Percentiles rank a stretch among this genome's conserved stretches.
Conservation (phyloP, 2,113 vertebrate species). For the Potamarius usumacintae region DNA sequence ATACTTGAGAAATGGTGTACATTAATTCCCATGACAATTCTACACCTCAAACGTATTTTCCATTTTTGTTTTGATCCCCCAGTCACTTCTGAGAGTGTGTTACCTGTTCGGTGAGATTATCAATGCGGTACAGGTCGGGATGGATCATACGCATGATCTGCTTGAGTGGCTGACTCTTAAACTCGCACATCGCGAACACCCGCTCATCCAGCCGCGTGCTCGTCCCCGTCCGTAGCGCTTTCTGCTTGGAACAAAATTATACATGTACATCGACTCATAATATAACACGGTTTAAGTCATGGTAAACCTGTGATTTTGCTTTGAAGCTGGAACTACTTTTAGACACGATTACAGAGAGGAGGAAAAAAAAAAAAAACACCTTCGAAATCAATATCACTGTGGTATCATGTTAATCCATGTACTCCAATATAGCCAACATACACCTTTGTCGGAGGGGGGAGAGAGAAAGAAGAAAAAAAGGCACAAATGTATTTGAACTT, state of each 20-base stretch:
- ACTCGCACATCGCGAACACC: constrained; percentile 94
- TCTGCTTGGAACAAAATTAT: constrained; percentile 68
- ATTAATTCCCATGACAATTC: neutral
- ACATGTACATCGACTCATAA: neutral
- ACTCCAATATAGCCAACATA: neutral
- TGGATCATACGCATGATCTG: constrained; percentile 91
- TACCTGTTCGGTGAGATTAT: constrained; percentile 92
- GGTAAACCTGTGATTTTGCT: neutral
- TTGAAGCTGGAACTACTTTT: neutral
- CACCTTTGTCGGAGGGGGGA: too few relatives aligned
- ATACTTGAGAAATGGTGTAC: neutral
- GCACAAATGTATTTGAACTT: neutral
- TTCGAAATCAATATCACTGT: neutral
- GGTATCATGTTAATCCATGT: neutral
- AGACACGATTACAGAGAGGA: neutral
- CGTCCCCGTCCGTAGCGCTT: constrained; percentile 88
- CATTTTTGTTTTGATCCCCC: neutral
- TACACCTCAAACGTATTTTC: neutral
- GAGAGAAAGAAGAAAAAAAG: too few relatives aligned
- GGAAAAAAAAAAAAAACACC: neutral
- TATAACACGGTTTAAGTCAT: neutral
- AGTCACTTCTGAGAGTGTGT: neutral
- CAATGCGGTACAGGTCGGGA: constrained; percentile 91
- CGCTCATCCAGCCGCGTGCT: constrained; percentile 95
- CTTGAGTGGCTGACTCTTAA: constrained; percentile 90